A percentile compares a stretch with the other conserved stretches of the same genome.
Conservation (phyloP, 1,140 invertebrate species). For the Drosophila setifemur region DNA sequence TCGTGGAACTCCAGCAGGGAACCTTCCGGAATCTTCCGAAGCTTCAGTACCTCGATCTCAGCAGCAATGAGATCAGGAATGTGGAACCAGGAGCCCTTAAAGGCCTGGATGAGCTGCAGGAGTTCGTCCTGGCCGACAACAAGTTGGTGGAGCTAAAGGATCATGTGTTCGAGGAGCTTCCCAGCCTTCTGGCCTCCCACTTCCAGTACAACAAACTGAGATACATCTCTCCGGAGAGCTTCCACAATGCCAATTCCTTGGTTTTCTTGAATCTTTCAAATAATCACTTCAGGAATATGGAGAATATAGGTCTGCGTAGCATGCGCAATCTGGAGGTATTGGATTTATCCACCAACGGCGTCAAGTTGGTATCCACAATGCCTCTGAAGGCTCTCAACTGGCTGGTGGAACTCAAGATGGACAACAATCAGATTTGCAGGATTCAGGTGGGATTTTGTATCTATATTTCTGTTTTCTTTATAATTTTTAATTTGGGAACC, state of each 20-base stretch:
- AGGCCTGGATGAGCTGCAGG: slow-evolving; percentile 89
- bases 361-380: slow-evolving; percentile 87
- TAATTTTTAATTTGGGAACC: no score
- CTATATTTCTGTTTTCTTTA: not conserved
- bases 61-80: slow-evolving; percentile 91
- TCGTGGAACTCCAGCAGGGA: slow-evolving; percentile 88
- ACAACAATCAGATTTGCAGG: slow-evolving; percentile 89
- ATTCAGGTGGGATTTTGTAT: slow-evolving; percentile 83
- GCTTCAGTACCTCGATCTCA: slow-evolving; percentile 89
- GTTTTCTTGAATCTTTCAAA: slow-evolving; percentile 92
- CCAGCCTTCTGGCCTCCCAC: slow-evolving; percentile 88
- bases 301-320: slow-evolving; percentile 88
- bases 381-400: slow-evolving; percentile 88
- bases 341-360: slow-evolving; percentile 90
- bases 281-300: slow-evolving; percentile 88
- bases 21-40: slow-evolving; percentile 89
- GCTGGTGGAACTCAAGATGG: slow-evolving; percentile 92
- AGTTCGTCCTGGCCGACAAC: slow-evolving; percentile 90
- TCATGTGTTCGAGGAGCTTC: slow-evolving; percentile 90
- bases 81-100: slow-evolving; percentile 90
- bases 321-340: slow-evolving; percentile 90
- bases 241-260: slow-evolving; percentile 89
- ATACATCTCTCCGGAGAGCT: slow-evolving; percentile 89
- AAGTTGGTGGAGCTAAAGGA: slow-evolving; percentile 88
- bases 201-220: slow-evolving; percentile 91